Conservation (phyloP, 2,797 vertebrate species). For the Diglossa cyanea region DNA sequence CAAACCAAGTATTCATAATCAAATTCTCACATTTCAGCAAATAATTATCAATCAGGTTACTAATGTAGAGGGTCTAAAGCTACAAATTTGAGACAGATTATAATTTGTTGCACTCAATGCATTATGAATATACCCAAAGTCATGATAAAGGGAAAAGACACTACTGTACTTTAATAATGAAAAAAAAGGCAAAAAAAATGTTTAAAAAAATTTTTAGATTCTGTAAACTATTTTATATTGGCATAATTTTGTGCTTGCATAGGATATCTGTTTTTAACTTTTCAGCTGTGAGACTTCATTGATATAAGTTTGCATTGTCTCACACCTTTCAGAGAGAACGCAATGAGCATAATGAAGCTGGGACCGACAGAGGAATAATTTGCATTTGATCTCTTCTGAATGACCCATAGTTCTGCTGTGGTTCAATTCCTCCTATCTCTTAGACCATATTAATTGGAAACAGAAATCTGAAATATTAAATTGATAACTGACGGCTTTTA, state of each 20-base stretch:
- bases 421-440: slow-evolving; percentile 3
- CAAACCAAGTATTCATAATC: not conserved
- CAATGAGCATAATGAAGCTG: not conserved
- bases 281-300: not conserved
- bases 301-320: not conserved
- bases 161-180: not conserved
- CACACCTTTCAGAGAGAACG: not conserved
- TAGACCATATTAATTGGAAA: slow-evolving; percentile 12
- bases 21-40: not conserved
- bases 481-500: not conserved
- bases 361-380: not conserved
- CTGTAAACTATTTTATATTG: not conserved
- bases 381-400: slow-evolving; percentile 5
- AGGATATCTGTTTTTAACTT: not conserved
- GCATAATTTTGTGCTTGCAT: not conserved
- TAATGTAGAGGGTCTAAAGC: not conserved
- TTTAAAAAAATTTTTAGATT: not conserved
- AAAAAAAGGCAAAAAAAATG: not conserved
- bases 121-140: not conserved
- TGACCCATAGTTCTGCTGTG: not conserved
- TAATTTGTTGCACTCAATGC: not conserved
- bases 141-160: not conserved
- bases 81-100: not conserved
- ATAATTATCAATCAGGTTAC: not conserved
- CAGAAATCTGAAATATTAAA: slow-evolving; percentile 36